phyloP scores from a whole-genome alignment of 1,140 invertebrate species.

The Acromyrmex charruanus region DNA sequence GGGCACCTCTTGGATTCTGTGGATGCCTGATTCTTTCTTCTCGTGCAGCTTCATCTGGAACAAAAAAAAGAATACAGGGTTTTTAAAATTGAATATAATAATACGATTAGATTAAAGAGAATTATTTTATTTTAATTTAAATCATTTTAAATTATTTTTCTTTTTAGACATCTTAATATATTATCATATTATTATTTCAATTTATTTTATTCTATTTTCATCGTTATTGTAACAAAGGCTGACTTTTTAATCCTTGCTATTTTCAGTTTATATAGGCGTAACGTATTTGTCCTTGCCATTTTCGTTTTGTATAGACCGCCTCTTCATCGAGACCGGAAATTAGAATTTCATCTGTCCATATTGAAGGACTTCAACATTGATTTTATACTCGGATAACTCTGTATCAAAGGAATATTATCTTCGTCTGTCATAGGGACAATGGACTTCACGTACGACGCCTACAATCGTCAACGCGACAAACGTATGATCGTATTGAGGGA shows the following conservation, averaged over 20 bases:
- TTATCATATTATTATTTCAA: neutral
- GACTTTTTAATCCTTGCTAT: neutral
- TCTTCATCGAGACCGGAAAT: conserved; percentile 43
- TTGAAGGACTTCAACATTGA: conserved; percentile 30
- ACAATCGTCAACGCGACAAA: conserved; percentile 48
- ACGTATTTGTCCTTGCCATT: conserved; percentile 20
- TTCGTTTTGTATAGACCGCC: conserved; percentile 6
- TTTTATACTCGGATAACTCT: conserved; percentile 32
- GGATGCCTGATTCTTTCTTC: conserved; percentile 84
- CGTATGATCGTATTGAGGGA: conserved; percentile 19
- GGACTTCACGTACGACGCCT: conserved; percentile 31
- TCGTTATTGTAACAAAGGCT: neutral
- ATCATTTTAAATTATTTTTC: neutral
- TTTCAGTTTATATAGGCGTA: neutral
- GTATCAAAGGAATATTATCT: conserved; percentile 31
- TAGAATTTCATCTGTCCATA: conserved; percentile 49
- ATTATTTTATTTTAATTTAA: neutral
- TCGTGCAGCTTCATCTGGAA: conserved; percentile 86
- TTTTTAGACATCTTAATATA: neutral
- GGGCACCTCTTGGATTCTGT: conserved; percentile 87
- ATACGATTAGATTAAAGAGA: neutral
- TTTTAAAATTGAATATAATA: neutral
- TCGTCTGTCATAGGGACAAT: neutral
- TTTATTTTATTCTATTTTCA: conserved; percentile 10
- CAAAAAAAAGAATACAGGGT: neutral